Percentiles rank a stretch among this genome's conserved stretches.
These are phyloP conservation scores for Dasyprocta punctata DNA, from an alignment of 2,113 vertebrate genomes.

Conservation along the genomic window DNA sequence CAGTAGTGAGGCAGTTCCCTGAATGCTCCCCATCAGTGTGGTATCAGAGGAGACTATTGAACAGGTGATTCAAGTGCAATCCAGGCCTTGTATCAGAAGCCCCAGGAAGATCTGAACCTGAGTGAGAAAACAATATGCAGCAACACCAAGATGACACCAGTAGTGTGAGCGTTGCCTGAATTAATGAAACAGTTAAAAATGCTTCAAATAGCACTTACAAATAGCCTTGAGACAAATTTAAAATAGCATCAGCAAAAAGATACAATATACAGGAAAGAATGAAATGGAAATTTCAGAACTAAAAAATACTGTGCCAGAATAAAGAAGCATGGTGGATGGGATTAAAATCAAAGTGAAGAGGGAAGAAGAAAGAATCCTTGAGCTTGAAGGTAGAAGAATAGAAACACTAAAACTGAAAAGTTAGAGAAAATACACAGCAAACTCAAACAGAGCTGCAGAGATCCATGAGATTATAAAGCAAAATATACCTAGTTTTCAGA, in stretches of 20 bases:
- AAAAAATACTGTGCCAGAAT: neutral
- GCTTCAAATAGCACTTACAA: neutral
- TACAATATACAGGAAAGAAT: neutral
- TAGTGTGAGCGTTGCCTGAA: neutral
- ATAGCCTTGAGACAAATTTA: neutral
- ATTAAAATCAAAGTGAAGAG: neutral
- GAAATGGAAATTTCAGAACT: neutral
- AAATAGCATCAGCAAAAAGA: neutral
- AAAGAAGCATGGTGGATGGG: neutral
- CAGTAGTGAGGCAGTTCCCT: neutral
- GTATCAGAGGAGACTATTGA: neutral
- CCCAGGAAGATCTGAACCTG: neutral
- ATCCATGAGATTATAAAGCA: neutral
- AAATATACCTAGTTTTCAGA: constrained; percentile 1
- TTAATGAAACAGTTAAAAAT: constrained; percentile 5
- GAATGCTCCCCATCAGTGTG: neutral
- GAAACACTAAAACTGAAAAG: constrained; percentile 28
- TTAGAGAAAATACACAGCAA: neutral
- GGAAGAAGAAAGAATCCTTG: neutral
- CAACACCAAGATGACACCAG: neutral
- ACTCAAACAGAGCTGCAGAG: neutral
- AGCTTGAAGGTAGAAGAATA: neutral
- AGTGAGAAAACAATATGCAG: neutral
- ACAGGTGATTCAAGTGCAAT: neutral
- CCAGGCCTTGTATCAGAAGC: neutral